phyloP scores from a whole-genome alignment of 1,140 invertebrate species.

The Dendroctonus valens region DNA sequence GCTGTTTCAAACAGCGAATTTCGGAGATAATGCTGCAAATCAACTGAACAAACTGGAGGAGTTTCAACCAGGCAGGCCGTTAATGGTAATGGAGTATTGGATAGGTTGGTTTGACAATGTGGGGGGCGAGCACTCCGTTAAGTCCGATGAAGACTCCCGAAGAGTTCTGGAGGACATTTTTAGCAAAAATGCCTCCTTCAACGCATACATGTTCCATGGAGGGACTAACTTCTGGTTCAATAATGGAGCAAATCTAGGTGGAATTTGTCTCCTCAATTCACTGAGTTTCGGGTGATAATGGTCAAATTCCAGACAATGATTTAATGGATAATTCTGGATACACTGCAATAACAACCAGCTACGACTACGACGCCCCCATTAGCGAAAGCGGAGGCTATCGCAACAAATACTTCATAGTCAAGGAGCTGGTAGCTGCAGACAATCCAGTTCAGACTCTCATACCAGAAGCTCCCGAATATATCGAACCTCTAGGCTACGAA shows the following conservation, averaged over 20 bases:
- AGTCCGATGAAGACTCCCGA: slow-evolving; percentile 24
- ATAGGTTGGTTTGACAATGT: slow-evolving; percentile 43
- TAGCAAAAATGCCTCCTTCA: slow-evolving; percentile 56
- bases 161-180: slow-evolving; percentile 39
- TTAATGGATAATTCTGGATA: slow-evolving; percentile 43
- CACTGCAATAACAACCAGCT: slow-evolving; percentile 57
- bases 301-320: slow-evolving; percentile 18
- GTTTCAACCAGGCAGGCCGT: slow-evolving; percentile 32
- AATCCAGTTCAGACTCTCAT: slow-evolving; percentile 49
- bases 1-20: slow-evolving; percentile 33
- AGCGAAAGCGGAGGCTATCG: slow-evolving; percentile 55
- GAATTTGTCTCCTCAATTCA: background rate
- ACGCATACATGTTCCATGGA: slow-evolving; percentile 71
- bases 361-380: slow-evolving; percentile 58
- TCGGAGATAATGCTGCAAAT: slow-evolving; percentile 17
- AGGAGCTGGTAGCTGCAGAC: slow-evolving; percentile 47
- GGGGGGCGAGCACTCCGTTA: slow-evolving; percentile 30
- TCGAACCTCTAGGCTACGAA: slow-evolving; percentile 44
- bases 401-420: slow-evolving; percentile 50
- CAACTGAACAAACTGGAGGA: slow-evolving; percentile 24
- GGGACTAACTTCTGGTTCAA: slow-evolving; percentile 69
- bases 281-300: background rate
- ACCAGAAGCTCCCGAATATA: slow-evolving; percentile 44
- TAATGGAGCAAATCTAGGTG: slow-evolving; percentile 8
- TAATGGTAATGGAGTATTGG: slow-evolving; percentile 40